Evolutionary conservation across 1,140 invertebrate species (phyloP).

Genomic region (Drosophila bipectinata): DNA sequence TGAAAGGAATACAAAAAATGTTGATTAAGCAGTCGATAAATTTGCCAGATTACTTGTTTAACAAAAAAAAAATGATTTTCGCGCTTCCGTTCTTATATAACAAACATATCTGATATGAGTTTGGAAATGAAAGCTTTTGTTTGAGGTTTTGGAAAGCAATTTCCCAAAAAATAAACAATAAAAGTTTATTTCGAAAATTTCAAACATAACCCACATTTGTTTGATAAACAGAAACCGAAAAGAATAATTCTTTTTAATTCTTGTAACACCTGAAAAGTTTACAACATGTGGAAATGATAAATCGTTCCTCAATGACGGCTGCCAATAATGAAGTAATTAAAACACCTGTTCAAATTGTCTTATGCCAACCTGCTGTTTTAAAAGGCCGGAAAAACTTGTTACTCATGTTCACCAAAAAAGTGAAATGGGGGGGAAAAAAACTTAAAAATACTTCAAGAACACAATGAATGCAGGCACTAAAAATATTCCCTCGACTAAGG

Average conservation of each 20-base stretch:
- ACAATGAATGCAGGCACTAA: slow-evolving; percentile 59
- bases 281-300: slow-evolving; percentile 2
- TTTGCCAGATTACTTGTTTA: slow-evolving; percentile 21
- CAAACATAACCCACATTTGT: slow-evolving; percentile 5
- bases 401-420: slow-evolving; percentile 1
- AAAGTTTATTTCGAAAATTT: not conserved
- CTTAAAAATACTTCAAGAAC: slow-evolving; percentile 32
- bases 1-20: slow-evolving; percentile 26
- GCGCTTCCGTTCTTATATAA: slow-evolving; percentile 22
- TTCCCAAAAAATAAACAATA: not conserved
- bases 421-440: not conserved
- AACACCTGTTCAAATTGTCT: slow-evolving; percentile 35
- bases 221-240: not conserved
- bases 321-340: slow-evolving; percentile 2
- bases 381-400: slow-evolving; percentile 7
- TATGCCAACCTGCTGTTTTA: slow-evolving; percentile 5
- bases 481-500: slow-evolving; percentile 61
- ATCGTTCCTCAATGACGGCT: slow-evolving; percentile 9
- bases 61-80: not conserved
- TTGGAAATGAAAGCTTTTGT: not conserved
- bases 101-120: not conserved
- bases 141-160: not conserved
- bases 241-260: slow-evolving; percentile 1
- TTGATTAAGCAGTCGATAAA: slow-evolving; percentile 39
- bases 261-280: slow-evolving; percentile 13